phyloP scores from a whole-genome alignment of 53 echinoderm and acorn worm species.

The Zoroaster sp. region DNA sequence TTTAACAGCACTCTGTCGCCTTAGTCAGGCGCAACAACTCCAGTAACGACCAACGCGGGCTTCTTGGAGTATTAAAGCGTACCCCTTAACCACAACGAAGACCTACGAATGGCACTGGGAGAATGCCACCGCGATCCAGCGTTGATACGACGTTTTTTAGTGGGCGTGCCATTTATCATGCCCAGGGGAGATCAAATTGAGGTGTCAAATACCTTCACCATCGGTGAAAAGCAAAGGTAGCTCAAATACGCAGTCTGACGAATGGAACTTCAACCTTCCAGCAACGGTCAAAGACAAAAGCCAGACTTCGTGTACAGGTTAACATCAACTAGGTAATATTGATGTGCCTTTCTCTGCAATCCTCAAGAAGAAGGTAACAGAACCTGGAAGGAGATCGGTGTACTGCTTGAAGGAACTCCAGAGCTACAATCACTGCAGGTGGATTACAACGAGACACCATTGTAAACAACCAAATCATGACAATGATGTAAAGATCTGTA shows the following conservation, averaged over 20 bases:
- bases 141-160: slow-evolving; percentile 6
- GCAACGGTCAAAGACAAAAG: slow-evolving; percentile 3
- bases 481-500: neutral
- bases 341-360: slow-evolving; percentile 40
- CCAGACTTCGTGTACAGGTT: slow-evolving; percentile 14
- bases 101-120: slow-evolving; percentile 43
- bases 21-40: neutral
- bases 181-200: slow-evolving; percentile 6
- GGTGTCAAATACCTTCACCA: slow-evolving; percentile 2
- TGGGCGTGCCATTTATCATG: slow-evolving; percentile 41
- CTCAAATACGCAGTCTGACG: slow-evolving; percentile 39
- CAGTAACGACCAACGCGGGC: slow-evolving; percentile 15
- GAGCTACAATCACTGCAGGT: slow-evolving; percentile 50
- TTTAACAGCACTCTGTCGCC: neutral
- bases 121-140: neutral
- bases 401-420: slow-evolving; percentile 42
- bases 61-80: slow-evolving; percentile 9
- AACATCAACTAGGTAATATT: slow-evolving; percentile 34
- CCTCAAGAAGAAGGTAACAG: slow-evolving; percentile 29
- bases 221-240: neutral
- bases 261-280: slow-evolving; percentile 42
- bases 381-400: slow-evolving; percentile 29
- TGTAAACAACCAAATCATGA: neutral
- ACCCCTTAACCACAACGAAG: slow-evolving; percentile 7
- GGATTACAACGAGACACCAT: slow-evolving; percentile 44